A percentile compares a stretch with the other conserved stretches of the same genome.
Evolutionary conservation across 2,113 vertebrate genomes (phyloP).

Genomic region (Sander vitreus): DNA sequence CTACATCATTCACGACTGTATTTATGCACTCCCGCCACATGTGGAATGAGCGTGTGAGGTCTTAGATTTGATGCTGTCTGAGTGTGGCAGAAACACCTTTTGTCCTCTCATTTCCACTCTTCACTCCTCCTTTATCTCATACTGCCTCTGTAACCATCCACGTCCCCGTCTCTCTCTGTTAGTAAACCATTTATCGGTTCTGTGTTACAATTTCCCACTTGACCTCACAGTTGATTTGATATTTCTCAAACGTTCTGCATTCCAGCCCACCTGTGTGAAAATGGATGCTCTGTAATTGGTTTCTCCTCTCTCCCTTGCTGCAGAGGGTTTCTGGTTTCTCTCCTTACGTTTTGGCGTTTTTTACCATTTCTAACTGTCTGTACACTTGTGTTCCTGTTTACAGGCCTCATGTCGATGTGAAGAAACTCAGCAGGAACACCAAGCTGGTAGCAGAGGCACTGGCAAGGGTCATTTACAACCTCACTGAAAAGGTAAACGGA

Average conservation of each 20-base stretch:
- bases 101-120: not conserved
- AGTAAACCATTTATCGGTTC: not conserved
- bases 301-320: not conserved
- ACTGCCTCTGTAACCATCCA: not conserved
- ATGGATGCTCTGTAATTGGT: not conserved
- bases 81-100: not conserved
- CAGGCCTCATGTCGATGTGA: conserved; percentile 92
- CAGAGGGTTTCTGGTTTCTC: not conserved
- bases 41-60: not conserved
- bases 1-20: not conserved
- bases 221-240: too few relatives aligned
- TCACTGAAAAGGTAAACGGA: conserved; percentile 92
- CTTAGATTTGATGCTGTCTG: not conserved
- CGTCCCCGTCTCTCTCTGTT: not conserved
- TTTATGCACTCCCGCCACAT: not conserved
- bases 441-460: conserved; percentile 93
- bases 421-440: conserved; percentile 92
- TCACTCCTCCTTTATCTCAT: not conserved
- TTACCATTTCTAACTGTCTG: conserved; percentile 15
- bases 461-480: conserved; percentile 96
- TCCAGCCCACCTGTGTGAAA: not conserved
- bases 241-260: not conserved
- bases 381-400: conserved; percentile 29
- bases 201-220: not conserved
- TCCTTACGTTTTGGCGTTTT: not conserved